A percentile compares a stretch with the other conserved stretches of the same genome.
These are phyloP conservation scores for Trichogramma pretiosum DNA, from an alignment of 1,140 invertebrate species.

Conservation along the genomic window DNA sequence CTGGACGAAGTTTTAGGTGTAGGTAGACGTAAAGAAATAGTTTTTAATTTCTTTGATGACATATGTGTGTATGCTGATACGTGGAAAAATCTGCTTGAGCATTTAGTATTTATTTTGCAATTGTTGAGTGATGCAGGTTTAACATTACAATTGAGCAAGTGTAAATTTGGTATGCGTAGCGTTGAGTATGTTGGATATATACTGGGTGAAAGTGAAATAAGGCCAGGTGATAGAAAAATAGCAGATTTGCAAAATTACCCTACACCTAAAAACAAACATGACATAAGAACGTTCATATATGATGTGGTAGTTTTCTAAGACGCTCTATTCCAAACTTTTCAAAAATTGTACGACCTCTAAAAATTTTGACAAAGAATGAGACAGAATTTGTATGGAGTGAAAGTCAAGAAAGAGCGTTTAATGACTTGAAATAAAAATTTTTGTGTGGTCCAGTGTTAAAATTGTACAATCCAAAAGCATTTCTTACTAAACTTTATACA, in stretches of 20 bases:
- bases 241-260: constrained; percentile 28
- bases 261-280: constrained; percentile 24
- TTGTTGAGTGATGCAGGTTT: constrained; percentile 18
- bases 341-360: constrained; percentile 10
- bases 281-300: constrained; percentile 32
- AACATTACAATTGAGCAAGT: constrained; percentile 31
- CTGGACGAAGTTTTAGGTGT: constrained; percentile 2
- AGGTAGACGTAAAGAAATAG: neutral
- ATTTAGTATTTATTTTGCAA: constrained; percentile 22
- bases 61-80: constrained; percentile 22
- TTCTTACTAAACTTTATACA: neutral
- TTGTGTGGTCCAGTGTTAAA: neutral
- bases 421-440: neutral
- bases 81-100: constrained; percentile 21
- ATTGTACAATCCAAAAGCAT: neutral
- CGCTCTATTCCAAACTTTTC: constrained; percentile 25
- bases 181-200: constrained; percentile 28
- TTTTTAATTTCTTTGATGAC: constrained; percentile 22
- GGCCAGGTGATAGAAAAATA: constrained; percentile 26
- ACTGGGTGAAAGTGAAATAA: constrained; percentile 23
- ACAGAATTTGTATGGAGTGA: neutral
- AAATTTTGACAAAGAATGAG: neutral
- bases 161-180: constrained; percentile 25
- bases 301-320: constrained; percentile 25
- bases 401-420: neutral